phyloP scores from a whole-genome alignment of 2,888 invertebrate genomes.

The Ptychoptera contaminata region DNA sequence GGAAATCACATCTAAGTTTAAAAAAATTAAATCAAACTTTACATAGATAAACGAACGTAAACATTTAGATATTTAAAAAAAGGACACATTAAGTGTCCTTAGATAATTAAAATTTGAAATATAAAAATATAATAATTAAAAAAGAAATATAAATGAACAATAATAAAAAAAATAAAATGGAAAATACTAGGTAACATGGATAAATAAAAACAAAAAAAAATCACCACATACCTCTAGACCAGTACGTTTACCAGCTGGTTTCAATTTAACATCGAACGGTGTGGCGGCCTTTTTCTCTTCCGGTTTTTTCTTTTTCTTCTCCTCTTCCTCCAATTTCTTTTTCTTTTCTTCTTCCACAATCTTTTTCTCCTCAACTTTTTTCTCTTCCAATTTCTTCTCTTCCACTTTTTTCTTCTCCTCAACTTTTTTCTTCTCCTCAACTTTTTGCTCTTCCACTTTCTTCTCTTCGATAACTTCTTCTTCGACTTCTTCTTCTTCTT shows the following conservation, averaged over 20 bases:
- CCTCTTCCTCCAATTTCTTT: conserved; percentile 25
- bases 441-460: conserved; percentile 33
- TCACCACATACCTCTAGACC: conserved; percentile 19
- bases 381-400: conserved; percentile 14
- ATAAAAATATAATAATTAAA: too few species aligned
- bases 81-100: too few species aligned
- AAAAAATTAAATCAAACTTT: too few species aligned
- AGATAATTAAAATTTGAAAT: too few species aligned
- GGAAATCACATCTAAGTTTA: too few species aligned
- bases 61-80: too few species aligned
- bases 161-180: conserved; percentile 6
- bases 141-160: too few species aligned
- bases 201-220: conserved; percentile 18
- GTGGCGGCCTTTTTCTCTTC: conserved; percentile 24
- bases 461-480: conserved; percentile 34
- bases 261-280: conserved; percentile 34
- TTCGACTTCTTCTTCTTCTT: conserved; percentile 33
- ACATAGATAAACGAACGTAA: too few species aligned
- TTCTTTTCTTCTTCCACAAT: conserved; percentile 31
- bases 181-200: conserved; percentile 2
- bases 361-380: conserved; percentile 30
- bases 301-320: conserved; percentile 25
- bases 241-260: conserved; percentile 15
- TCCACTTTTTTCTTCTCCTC: conserved; percentile 31
- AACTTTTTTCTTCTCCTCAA: conserved; percentile 34